Percentiles rank a stretch among this genome's conserved stretches.
phyloP scores from a whole-genome alignment of 2,113 vertebrate species.

The Atrichornis clamosus region DNA sequence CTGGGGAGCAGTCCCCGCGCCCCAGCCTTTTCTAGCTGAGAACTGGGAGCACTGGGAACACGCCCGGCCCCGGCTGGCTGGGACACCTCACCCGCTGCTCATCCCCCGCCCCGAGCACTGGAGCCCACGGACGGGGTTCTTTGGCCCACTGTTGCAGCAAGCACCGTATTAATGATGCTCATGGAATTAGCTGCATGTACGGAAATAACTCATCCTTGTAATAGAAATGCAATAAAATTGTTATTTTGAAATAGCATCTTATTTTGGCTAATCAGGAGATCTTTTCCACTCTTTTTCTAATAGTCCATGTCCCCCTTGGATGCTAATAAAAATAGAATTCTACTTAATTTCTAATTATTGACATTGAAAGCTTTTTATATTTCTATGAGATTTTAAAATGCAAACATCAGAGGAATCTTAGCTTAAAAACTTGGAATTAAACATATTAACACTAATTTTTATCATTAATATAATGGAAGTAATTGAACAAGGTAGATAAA shows the following conservation, averaged over 20 bases:
- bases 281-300: neutral
- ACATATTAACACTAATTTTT: neutral
- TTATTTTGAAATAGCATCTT: neutral
- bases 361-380: neutral
- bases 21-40: accelerated
- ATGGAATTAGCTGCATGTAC: accelerated
- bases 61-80: no score
- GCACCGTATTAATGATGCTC: accelerated
- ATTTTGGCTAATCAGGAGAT: neutral
- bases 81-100: neutral
- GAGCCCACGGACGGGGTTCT: neutral
- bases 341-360: neutral
- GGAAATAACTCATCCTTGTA: neutral
- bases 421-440: neutral
- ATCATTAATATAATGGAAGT: neutral
- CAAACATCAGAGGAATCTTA: neutral
- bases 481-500: neutral
- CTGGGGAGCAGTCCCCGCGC: accelerated
- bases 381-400: neutral
- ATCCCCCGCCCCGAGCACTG: neutral
- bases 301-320: no score
- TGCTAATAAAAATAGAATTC: neutral
- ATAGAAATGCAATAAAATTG: accelerated
- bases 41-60: neutral
- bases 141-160: neutral